Percentiles rank a stretch among this genome's conserved stretches.
Evolutionary conservation across 1,140 invertebrate species (phyloP).

Genomic region (Sitophilus oryzae): DNA sequence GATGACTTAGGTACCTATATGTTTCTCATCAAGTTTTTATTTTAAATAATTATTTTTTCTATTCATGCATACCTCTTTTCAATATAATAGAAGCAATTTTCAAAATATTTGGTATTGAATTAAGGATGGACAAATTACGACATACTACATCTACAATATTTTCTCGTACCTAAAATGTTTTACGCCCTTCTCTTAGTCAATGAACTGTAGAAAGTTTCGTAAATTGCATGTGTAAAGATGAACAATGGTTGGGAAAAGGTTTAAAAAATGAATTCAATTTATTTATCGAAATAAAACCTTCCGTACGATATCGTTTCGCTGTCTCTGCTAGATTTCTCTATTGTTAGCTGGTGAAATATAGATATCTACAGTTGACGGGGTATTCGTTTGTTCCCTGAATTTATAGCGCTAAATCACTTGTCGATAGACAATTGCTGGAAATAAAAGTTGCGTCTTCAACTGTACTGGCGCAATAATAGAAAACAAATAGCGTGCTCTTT

Average conservation of each 20-base stretch:
- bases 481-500: constrained; percentile 18
- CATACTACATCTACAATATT: too few relatives aligned
- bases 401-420: constrained; percentile 22
- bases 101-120: too few relatives aligned
- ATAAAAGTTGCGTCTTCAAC: constrained; percentile 19
- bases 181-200: constrained; percentile 21
- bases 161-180: too few relatives aligned
- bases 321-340: constrained; percentile 18
- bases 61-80: too few relatives aligned
- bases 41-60: too few relatives aligned
- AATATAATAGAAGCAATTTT: too few relatives aligned
- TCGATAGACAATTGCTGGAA: constrained; percentile 22
- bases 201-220: constrained; percentile 22
- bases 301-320: constrained; percentile 14
- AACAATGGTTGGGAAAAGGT: constrained; percentile 18
- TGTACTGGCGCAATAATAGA: constrained; percentile 17
- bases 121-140: too few relatives aligned
- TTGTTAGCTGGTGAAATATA: constrained; percentile 22
- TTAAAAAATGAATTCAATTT: constrained; percentile 28
- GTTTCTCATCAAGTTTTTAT: too few relatives aligned
- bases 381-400: constrained; percentile 18
- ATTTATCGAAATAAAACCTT: constrained; percentile 27
- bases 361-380: constrained; percentile 16
- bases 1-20: too few relatives aligned
- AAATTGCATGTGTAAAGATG: constrained; percentile 28